Evolutionary conservation across 1,140 invertebrate genomes (phyloP).

Genomic region (Ephestia elutella): DNA sequence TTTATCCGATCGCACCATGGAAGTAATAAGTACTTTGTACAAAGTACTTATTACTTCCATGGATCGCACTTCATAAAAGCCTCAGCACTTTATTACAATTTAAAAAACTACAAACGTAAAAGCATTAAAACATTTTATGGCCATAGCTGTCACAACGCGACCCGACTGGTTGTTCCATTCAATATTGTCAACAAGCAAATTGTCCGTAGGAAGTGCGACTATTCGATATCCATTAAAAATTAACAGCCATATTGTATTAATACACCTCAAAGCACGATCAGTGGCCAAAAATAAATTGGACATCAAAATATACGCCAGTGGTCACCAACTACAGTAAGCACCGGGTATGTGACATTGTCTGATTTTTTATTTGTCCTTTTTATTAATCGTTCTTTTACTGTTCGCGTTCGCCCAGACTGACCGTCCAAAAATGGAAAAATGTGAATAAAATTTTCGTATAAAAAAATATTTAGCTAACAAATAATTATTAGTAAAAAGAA

Average conservation of each 20-base stretch:
- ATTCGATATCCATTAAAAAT: slow-evolving; percentile 45
- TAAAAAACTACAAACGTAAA: neutral
- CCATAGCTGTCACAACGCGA: slow-evolving; percentile 7
- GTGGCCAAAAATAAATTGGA: slow-evolving; percentile 39
- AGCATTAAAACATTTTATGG: neutral
- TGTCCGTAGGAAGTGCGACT: slow-evolving; percentile 30
- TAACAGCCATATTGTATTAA: slow-evolving; percentile 44
- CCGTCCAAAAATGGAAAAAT: too few relatives aligned
- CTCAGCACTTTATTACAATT: neutral
- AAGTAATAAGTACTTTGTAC: too few relatives aligned
- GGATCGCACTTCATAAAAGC: too few relatives aligned
- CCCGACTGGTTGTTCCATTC: slow-evolving; percentile 12
- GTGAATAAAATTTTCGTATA: too few relatives aligned
- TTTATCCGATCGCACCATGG: too few relatives aligned
- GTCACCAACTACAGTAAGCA: neutral
- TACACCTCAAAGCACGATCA: slow-evolving; percentile 40
- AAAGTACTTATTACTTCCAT: too few relatives aligned
- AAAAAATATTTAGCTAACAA: too few relatives aligned
- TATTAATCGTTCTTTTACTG: neutral
- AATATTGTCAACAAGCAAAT: slow-evolving; percentile 33
- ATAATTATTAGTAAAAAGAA: too few relatives aligned
- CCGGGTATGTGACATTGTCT: neutral
- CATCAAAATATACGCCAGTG: slow-evolving; percentile 17
- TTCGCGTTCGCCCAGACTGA: too few relatives aligned
- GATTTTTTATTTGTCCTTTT: neutral